phyloP scores from a whole-genome alignment of 35 echinoderm and acorn worm genomes.

The Strongylocentrotus purpuratus region DNA sequence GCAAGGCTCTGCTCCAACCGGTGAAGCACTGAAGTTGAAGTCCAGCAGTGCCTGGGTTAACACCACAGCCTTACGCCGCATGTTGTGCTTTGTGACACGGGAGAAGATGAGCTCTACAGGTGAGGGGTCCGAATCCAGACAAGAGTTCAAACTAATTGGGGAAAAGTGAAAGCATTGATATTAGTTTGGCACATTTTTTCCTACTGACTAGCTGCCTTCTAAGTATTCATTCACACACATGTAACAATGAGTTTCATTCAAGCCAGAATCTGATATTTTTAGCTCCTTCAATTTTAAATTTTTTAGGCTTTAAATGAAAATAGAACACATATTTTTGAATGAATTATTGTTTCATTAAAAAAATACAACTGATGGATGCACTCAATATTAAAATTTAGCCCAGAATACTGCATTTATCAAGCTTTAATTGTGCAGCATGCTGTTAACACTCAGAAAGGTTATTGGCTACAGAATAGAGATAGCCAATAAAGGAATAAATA shows the following conservation, averaged over 20 bases:
- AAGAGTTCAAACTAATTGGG: slow-evolving; percentile 70
- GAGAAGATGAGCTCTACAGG: slow-evolving; percentile 86
- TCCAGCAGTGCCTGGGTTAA: slow-evolving; percentile 86
- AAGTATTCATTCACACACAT: background rate
- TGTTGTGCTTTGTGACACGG: slow-evolving; percentile 77
- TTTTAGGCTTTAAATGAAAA: too few relatives aligned
- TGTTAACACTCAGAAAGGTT: too few relatives aligned
- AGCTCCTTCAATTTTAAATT: too few relatives aligned
- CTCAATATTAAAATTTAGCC: too few relatives aligned
- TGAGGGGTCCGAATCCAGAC: slow-evolving; percentile 80
- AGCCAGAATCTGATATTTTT: background rate
- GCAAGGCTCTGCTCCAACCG: slow-evolving; percentile 64
- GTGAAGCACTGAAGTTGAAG: slow-evolving; percentile 94
- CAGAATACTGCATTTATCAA: too few relatives aligned
- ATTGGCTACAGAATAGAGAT: too few relatives aligned
- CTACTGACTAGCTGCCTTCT: background rate
- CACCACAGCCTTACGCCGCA: slow-evolving; percentile 66
- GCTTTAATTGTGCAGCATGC: too few relatives aligned
- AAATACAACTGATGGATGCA: too few relatives aligned
- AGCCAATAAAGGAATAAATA: too few relatives aligned
- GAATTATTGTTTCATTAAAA: too few relatives aligned
- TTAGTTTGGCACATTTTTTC: background rate
- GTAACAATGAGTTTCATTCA: background rate
- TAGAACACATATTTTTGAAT: too few relatives aligned
- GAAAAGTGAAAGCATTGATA: slow-evolving; percentile 4